Conservation (phyloP, 1,140 invertebrate species). For the Arctopsyche grandis region DNA sequence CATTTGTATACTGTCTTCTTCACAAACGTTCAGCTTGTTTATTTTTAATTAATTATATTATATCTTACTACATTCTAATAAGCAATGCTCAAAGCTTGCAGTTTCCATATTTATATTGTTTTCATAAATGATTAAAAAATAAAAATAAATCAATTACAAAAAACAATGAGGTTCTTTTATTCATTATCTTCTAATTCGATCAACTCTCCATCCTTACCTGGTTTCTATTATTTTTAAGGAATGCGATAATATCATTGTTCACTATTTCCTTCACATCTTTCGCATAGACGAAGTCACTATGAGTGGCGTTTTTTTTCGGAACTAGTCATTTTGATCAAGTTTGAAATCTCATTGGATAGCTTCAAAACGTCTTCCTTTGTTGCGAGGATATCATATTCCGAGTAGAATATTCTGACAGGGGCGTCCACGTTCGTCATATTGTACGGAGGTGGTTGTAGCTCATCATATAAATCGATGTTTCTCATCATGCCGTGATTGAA, state of each 20-base stretch:
- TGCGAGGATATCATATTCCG: constrained; percentile 71
- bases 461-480: constrained; percentile 63
- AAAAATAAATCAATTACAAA: neutral
- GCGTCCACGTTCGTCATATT: constrained; percentile 67
- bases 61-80: neutral
- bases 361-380: constrained; percentile 60
- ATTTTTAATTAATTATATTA: constrained; percentile 1
- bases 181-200: no score
- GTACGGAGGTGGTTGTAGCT: constrained; percentile 71
- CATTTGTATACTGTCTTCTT: neutral
- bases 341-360: constrained; percentile 58
- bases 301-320: constrained; percentile 64
- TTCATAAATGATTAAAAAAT: neutral
- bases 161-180: no score
- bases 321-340: constrained; percentile 60
- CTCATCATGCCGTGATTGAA: constrained; percentile 62
- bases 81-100: constrained; percentile 25
- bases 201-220: no score
- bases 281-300: constrained; percentile 69
- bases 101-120: constrained; percentile 26
- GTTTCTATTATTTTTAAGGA: neutral
- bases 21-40: neutral
- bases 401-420: constrained; percentile 73
- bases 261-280: constrained; percentile 63
- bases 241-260: constrained; percentile 57